Conservation (phyloP, 2,797 vertebrate species). For the Lacerta bilineata region DNA sequence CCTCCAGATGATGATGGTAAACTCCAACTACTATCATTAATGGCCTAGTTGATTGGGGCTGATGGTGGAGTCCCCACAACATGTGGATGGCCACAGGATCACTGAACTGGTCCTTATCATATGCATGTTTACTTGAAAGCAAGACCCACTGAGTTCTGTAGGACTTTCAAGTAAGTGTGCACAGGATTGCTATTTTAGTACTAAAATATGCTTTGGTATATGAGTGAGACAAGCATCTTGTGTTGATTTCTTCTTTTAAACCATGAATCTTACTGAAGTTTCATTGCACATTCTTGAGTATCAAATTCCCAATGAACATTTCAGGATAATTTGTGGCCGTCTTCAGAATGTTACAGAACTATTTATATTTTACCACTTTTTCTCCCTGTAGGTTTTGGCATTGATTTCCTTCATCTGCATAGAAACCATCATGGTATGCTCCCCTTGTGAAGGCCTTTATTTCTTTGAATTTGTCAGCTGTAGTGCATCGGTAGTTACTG, state of each 20-base stretch:
- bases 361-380: conserved; percentile 71
- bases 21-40: too few relatives aligned
- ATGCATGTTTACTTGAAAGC: background rate
- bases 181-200: background rate
- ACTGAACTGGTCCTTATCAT: background rate
- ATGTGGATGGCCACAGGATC: background rate
- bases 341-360: conserved; percentile 69
- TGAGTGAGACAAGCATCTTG: background rate
- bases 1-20: too few relatives aligned
- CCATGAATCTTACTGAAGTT: conserved; percentile 39
- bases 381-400: conserved; percentile 86
- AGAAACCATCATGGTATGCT: conserved; percentile 96
- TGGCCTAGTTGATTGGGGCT: background rate
- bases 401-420: conserved; percentile 96
- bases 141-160: background rate
- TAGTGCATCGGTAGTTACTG: conserved; percentile 93
- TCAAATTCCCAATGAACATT: conserved; percentile 67
- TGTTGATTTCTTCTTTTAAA: conserved; percentile 17
- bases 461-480: conserved; percentile 99
- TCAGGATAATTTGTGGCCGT: conserved; percentile 73
- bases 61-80: background rate
- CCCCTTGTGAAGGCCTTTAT: conserved; percentile 94
- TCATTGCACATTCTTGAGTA: conserved; percentile 65
- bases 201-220: background rate
- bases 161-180: background rate